Percentiles rank a stretch among this genome's conserved stretches.
phyloP scores from a whole-genome alignment of 2,888 invertebrate species.

The Orthosia cruda region DNA sequence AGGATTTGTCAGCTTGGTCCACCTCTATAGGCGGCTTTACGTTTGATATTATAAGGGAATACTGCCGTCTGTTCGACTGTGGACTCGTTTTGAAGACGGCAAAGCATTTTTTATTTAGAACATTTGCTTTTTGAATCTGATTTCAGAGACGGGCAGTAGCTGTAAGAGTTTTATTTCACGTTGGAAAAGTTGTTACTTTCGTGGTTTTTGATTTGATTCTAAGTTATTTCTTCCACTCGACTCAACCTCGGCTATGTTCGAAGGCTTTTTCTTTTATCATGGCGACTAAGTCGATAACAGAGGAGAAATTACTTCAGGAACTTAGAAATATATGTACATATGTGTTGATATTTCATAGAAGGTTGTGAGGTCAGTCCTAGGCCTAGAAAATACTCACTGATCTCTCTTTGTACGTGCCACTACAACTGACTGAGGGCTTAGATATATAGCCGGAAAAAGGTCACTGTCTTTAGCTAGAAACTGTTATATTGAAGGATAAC shows the following conservation, averaged over 20 bases:
- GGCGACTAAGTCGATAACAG: too few relatives aligned
- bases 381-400: background rate
- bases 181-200: background rate
- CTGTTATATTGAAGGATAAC: slow-evolving; percentile 19
- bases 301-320: too few relatives aligned
- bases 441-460: slow-evolving; percentile 17
- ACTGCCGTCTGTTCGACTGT: slow-evolving; percentile 20
- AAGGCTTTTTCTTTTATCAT: too few relatives aligned
- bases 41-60: slow-evolving; percentile 64
- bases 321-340: background rate
- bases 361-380: background rate
- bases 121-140: slow-evolving; percentile 27
- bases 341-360: slow-evolving; percentile 6
- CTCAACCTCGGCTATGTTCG: too few relatives aligned
- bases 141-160: background rate
- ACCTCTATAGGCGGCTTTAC: slow-evolving; percentile 61
- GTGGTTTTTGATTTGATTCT: background rate
- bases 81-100: slow-evolving; percentile 19
- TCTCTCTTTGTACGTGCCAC: slow-evolving; percentile 24
- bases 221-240: too few relatives aligned
- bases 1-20: slow-evolving; percentile 67
- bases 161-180: background rate
- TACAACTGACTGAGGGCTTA: slow-evolving; percentile 9
- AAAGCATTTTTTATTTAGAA: slow-evolving; percentile 19
- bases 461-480: slow-evolving; percentile 1